Conservation (phyloP, 2,888 invertebrate genomes). For the Pecten maximus region DNA sequence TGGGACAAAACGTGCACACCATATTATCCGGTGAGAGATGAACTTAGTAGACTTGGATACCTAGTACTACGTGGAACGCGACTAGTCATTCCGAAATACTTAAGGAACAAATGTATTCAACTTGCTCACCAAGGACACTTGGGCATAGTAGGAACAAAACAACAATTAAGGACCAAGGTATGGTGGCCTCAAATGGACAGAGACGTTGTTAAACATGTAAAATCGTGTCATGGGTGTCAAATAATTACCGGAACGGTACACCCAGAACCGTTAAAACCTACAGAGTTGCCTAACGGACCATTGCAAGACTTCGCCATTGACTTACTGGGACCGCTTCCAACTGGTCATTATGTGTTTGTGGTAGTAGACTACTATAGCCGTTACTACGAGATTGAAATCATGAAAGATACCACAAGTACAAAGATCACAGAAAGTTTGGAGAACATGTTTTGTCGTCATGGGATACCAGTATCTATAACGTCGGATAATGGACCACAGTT, state of each 20-base stretch:
- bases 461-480: constrained; percentile 54
- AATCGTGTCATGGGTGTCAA: constrained; percentile 56
- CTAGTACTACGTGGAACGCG: constrained; percentile 49
- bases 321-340: constrained; percentile 57
- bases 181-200: constrained; percentile 56
- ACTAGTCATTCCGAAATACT: constrained; percentile 34
- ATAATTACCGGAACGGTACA: constrained; percentile 38
- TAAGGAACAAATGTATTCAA: constrained; percentile 42
- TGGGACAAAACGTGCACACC: constrained; percentile 33
- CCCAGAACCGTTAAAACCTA: constrained; percentile 57
- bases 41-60: constrained; percentile 42
- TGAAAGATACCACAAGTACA: constrained; percentile 52
- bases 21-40: constrained; percentile 40
- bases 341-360: constrained; percentile 58
- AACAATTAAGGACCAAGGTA: constrained; percentile 52
- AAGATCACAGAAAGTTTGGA: constrained; percentile 56
- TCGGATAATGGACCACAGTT: constrained; percentile 63
- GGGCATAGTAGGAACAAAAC: constrained; percentile 53
- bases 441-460: constrained; percentile 57
- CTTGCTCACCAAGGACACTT: constrained; percentile 55
- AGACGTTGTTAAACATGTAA: constrained; percentile 49
- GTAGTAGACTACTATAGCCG: constrained; percentile 64
- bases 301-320: constrained; percentile 63
- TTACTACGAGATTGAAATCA: constrained; percentile 58
- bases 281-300: constrained; percentile 54